Evolutionary conservation across 2,113 vertebrate species (phyloP).

Genomic region (Progne subis): DNA sequence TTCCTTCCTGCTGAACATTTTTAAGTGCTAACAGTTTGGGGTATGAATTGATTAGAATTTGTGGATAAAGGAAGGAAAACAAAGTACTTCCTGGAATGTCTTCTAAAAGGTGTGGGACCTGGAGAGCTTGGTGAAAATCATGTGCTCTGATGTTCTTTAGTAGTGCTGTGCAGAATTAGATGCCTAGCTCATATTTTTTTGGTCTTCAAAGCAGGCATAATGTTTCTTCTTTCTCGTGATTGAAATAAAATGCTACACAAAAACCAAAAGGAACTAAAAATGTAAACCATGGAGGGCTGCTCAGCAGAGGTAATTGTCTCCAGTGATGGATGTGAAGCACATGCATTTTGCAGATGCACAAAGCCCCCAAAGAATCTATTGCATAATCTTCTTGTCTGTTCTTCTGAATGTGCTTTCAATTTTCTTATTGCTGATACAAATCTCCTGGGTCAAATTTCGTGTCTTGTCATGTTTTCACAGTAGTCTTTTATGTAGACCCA

Average conservation of each 20-base stretch:
- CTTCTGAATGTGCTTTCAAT: conserved; percentile 40
- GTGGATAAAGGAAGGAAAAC: neutral
- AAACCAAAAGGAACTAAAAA: conserved; percentile 26
- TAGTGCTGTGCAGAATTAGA: neutral
- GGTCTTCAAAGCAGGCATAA: neutral
- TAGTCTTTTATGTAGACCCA: conserved; percentile 37
- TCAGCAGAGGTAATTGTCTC: conserved; percentile 33
- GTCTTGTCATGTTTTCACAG: conserved; percentile 33
- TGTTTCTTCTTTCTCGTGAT: neutral
- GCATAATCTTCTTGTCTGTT: neutral
- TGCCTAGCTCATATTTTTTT: neutral
- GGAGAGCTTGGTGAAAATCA: neutral
- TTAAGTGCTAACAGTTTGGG: neutral
- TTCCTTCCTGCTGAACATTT: conserved; percentile 9
- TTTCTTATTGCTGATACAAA: conserved; percentile 30
- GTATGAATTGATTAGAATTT: neutral
- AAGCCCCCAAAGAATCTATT: neutral
- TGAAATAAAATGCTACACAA: conserved; percentile 19
- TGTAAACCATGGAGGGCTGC: neutral
- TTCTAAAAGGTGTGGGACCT: neutral
- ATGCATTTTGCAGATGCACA: conserved; percentile 29
- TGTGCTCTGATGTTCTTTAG: neutral
- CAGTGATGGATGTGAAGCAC: conserved; percentile 27
- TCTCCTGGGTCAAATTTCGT: neutral
- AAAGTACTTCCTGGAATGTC: neutral